Percentiles rank a stretch among this genome's conserved stretches.
Conservation (phyloP, 1,140 invertebrate species). For the Venustaconcha ellipsiformis region DNA sequence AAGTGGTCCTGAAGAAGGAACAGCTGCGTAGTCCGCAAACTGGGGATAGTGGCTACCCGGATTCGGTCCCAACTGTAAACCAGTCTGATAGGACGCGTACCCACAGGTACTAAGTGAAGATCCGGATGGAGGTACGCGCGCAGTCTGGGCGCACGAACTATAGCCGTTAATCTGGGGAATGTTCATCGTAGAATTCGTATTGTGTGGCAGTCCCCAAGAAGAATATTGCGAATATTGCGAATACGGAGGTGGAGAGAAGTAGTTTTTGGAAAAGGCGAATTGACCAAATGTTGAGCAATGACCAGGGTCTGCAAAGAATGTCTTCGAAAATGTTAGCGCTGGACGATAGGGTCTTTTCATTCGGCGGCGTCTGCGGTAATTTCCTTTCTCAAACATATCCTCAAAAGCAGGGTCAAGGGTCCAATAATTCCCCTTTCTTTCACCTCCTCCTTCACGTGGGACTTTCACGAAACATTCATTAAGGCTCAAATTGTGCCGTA, state of each 20-base stretch:
- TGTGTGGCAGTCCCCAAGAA: constrained; percentile 51
- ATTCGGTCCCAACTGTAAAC: constrained; percentile 52
- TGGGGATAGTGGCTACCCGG: constrained; percentile 49
- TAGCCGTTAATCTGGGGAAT: constrained; percentile 49
- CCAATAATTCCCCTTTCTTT: constrained; percentile 68
- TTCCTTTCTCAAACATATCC: constrained; percentile 69
- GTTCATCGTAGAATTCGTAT: constrained; percentile 29
- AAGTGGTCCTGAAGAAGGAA: constrained; percentile 44
- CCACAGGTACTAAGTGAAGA: constrained; percentile 42
- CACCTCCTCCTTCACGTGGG: constrained; percentile 64
- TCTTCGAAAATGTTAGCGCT: constrained; percentile 58
- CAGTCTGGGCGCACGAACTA: constrained; percentile 49
- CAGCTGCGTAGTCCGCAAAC: constrained; percentile 53
- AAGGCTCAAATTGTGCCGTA: constrained; percentile 66
- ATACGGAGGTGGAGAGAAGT: constrained; percentile 57
- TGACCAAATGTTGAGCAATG: constrained; percentile 56
- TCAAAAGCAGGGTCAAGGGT: constrained; percentile 67
- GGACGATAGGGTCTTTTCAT: constrained; percentile 64
- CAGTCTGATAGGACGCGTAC: constrained; percentile 39
- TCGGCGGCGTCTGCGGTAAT: constrained; percentile 62
- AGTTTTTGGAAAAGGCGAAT: constrained; percentile 59
- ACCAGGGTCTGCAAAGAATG: constrained; percentile 55
- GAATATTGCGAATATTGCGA: constrained; percentile 60
- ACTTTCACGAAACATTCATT: constrained; percentile 69
- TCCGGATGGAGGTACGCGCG: constrained; percentile 46